phyloP scores from a whole-genome alignment of 2,113 vertebrate species.

The Sciurus niger region DNA sequence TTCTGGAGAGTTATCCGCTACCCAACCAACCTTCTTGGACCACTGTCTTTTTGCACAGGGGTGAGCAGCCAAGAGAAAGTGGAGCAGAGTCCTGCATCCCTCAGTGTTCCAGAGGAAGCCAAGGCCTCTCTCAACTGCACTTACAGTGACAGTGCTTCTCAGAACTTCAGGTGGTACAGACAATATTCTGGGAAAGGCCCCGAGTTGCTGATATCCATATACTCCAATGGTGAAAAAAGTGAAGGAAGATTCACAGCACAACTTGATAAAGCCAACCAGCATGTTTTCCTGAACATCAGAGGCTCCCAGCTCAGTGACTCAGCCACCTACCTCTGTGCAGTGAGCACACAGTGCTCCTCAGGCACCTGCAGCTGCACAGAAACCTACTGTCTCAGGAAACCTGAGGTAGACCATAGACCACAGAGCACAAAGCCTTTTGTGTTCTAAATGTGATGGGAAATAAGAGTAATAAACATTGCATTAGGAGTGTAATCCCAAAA shows the following conservation, averaged over 20 bases:
- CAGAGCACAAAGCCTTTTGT: no score
- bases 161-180: constrained; percentile 59
- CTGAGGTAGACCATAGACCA: background rate
- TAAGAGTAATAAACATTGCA: background rate
- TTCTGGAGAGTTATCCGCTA: background rate
- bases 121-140: constrained; percentile 32
- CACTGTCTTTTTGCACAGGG: constrained; percentile 39
- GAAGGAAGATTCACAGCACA: background rate
- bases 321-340: constrained; percentile 74
- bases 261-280: fast-evolving
- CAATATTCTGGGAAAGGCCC: constrained; percentile 48
- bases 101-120: background rate
- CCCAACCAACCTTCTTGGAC: background rate
- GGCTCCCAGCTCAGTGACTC: constrained; percentile 33
- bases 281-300: background rate
- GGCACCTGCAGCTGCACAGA: constrained; percentile 5
- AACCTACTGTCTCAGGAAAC: background rate
- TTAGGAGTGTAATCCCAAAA: background rate
- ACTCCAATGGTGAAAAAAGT: background rate
- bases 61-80: constrained; percentile 63
- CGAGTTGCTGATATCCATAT: background rate
- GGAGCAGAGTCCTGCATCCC: constrained; percentile 35
- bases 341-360: constrained; percentile 42
- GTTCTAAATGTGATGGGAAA: background rate
- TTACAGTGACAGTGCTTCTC: background rate